phyloP scores from a whole-genome alignment of 30 jellyfish, hydroid and myxozoan species.

The Aurelia aurita complex sp. Pacific region DNA sequence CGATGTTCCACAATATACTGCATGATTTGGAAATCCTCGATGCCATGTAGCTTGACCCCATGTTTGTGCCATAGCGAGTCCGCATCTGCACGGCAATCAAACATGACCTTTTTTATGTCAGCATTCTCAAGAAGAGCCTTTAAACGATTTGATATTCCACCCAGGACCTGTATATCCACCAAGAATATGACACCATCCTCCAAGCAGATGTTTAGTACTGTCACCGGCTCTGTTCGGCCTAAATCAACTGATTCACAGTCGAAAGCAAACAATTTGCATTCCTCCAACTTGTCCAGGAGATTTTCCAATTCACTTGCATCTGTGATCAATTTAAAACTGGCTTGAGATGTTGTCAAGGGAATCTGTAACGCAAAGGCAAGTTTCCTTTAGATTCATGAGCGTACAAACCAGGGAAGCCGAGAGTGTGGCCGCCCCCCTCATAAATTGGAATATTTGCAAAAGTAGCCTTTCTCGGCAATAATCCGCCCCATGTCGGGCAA shows the following conservation, averaged over 20 bases:
- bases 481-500: too few relatives aligned
- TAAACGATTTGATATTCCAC: constrained; percentile 10
- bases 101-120: constrained; percentile 11
- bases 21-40: constrained; percentile 51
- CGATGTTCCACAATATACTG: constrained; percentile 16
- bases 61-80: constrained; percentile 36
- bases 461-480: too few relatives aligned
- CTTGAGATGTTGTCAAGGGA: too few relatives aligned
- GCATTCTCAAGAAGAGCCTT: constrained; percentile 29
- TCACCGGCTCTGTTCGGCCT: constrained; percentile 24
- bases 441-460: too few relatives aligned
- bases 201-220: constrained; percentile 18
- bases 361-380: too few relatives aligned
- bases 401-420: too few relatives aligned
- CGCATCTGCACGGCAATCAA: constrained; percentile 57
- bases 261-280: constrained; percentile 8
- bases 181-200: constrained; percentile 28
- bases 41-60: constrained; percentile 15
- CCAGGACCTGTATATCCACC: constrained; percentile 36
- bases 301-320: background rate
- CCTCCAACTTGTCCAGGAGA: background rate
- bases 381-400: too few relatives aligned
- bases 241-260: constrained; percentile 54
- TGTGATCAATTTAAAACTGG: background rate
- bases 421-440: too few relatives aligned